These are phyloP conservation scores for Drosophila longiperda DNA, from an alignment of 2,888 invertebrate species.

Conservation along the genomic window DNA sequence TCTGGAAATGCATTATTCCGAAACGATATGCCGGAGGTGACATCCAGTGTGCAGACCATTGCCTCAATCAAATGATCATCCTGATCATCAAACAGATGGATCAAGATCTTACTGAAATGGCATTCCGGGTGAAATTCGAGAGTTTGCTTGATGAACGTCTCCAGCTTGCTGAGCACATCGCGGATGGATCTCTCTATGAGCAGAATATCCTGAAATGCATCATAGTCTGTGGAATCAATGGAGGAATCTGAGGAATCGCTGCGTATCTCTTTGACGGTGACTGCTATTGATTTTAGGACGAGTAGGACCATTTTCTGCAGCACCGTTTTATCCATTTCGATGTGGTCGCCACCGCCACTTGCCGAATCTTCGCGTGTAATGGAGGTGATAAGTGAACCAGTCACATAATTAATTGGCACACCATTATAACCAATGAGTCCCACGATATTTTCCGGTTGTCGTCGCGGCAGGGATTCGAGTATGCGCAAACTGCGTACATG, in stretches of 20 bases:
- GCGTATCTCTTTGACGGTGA: slow-evolving; percentile 95
- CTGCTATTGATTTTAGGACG: slow-evolving; percentile 94
- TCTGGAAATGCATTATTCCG: slow-evolving; percentile 92
- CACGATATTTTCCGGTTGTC: slow-evolving; percentile 83
- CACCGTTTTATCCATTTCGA: slow-evolving; percentile 90
- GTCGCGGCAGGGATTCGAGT: slow-evolving; percentile 83
- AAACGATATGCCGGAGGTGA: slow-evolving; percentile 93
- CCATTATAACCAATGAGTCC: slow-evolving; percentile 84
- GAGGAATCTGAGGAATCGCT: slow-evolving; percentile 95
- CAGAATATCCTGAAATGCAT: slow-evolving; percentile 95
- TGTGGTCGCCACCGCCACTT: slow-evolving; percentile 51
- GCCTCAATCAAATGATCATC: slow-evolving; percentile 96
- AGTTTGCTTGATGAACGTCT: slow-evolving; percentile 92
- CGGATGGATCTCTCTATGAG: slow-evolving; percentile 94
- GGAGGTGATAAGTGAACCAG: slow-evolving; percentile 48
- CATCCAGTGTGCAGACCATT: slow-evolving; percentile 96
- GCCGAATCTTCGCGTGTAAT: slow-evolving; percentile 18
- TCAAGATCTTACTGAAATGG: slow-evolving; percentile 94
- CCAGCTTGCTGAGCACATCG: slow-evolving; percentile 92
- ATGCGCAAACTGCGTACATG: slow-evolving; percentile 94
- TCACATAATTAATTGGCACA: slow-evolving; percentile 70
- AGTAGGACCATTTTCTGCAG: slow-evolving; percentile 94
- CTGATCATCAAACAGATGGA: slow-evolving; percentile 95
- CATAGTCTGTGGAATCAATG: slow-evolving; percentile 93
- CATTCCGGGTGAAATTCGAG: slow-evolving; percentile 95